phyloP scores from a whole-genome alignment of 92 coral and sea anemone genomes.

The Umimayanthus chanpuru region DNA sequence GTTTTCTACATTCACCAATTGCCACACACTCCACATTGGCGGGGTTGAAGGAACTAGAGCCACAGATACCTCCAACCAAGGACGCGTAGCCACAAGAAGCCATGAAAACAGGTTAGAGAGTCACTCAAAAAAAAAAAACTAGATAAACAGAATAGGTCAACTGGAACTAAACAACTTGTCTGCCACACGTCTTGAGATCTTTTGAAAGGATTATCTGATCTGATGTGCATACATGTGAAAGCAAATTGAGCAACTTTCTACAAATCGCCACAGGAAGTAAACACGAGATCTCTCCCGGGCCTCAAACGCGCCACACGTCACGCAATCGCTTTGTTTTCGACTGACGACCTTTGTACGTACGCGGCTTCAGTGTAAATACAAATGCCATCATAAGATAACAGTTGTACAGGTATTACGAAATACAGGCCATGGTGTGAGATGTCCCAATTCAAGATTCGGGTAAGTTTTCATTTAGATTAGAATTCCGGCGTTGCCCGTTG shows the following conservation, averaged over 20 bases:
- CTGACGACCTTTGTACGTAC: not conserved
- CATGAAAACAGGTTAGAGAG: not conserved
- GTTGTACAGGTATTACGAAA: not conserved
- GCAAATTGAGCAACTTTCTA: too few relatives aligned
- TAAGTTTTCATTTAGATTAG: not conserved
- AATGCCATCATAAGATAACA: not conserved
- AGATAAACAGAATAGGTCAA: too few relatives aligned
- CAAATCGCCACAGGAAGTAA: too few relatives aligned
- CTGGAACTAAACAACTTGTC: too few relatives aligned
- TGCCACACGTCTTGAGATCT: too few relatives aligned
- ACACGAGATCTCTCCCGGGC: not conserved
- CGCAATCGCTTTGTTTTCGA: constrained; percentile 15
- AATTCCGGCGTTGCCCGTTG: constrained; percentile 6
- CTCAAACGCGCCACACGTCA: constrained; percentile 6
- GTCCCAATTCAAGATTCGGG: constrained; percentile 4
- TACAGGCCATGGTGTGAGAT: not conserved
- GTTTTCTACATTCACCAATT: constrained; percentile 42
- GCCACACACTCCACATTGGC: constrained; percentile 31
- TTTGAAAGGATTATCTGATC: too few relatives aligned
- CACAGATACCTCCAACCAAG: constrained; percentile 56
- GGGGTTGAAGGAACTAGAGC: constrained; percentile 19
- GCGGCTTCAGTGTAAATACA: constrained; percentile 2
- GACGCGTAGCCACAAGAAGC: constrained; percentile 51
- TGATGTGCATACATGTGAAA: too few relatives aligned
- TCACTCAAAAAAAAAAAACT: too few relatives aligned